Conservation (phyloP, 2,797 vertebrate genomes). For the Lemur catta region DNA sequence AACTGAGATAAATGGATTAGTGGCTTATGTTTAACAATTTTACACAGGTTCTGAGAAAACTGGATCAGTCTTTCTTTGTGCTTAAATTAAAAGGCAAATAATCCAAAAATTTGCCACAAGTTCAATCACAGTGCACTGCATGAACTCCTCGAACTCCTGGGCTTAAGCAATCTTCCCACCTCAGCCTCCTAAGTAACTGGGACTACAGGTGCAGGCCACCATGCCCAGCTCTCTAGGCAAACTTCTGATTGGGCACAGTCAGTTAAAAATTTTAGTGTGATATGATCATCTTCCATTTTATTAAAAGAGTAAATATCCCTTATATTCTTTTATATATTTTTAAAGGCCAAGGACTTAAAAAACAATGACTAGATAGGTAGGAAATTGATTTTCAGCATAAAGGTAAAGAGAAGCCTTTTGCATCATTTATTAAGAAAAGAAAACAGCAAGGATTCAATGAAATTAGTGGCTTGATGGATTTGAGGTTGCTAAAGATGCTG, state of each 20-base stretch:
- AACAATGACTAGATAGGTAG: neutral
- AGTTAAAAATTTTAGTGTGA: neutral
- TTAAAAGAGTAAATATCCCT: neutral
- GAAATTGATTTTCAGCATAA: neutral
- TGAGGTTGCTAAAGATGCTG: neutral
- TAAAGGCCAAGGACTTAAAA: constrained; percentile 4
- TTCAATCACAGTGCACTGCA: no score
- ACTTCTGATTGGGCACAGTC: neutral
- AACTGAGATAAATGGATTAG: neutral
- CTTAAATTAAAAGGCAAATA: constrained; percentile 18
- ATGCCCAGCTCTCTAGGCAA: neutral
- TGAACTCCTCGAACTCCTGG: no score
- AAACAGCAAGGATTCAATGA: neutral
- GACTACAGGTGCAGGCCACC: no score
- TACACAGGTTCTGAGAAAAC: neutral
- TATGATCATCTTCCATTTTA: neutral
- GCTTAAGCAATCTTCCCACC: no score
- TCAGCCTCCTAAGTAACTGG: no score
- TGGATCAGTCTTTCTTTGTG: neutral
- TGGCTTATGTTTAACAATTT: neutral
- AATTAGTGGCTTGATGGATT: neutral
- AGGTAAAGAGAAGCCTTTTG: neutral
- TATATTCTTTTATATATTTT: constrained; percentile 19
- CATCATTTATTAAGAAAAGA: constrained; percentile 1
- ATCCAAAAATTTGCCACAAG: neutral